phyloP scores from a whole-genome alignment of 2,113 vertebrate species.

The Xenopus borealis region DNA sequence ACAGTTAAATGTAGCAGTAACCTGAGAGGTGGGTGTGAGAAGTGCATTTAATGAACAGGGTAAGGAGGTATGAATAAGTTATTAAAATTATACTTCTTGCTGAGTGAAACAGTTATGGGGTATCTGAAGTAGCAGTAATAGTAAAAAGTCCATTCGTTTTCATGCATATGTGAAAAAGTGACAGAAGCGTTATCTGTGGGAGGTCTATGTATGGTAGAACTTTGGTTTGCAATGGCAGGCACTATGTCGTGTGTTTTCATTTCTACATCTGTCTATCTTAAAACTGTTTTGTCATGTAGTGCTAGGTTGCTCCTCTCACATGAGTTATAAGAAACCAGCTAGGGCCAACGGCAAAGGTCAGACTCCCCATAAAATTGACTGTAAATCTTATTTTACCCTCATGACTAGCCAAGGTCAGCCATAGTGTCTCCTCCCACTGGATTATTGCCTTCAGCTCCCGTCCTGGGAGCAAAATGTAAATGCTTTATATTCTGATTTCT shows the following conservation, averaged over 20 bases:
- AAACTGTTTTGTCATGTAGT: slow-evolving; percentile 18
- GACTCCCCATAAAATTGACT: slow-evolving; percentile 46
- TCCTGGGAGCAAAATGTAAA: slow-evolving; percentile 50
- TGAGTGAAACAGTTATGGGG: neutral
- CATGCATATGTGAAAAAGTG: neutral
- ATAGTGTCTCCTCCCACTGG: slow-evolving; percentile 45
- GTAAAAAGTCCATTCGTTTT: neutral
- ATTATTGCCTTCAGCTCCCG: slow-evolving; percentile 8
- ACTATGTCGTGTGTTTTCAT: neutral
- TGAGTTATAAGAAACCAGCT: slow-evolving; percentile 29
- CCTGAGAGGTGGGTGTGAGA: neutral
- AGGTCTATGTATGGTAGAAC: neutral
- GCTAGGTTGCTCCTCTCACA: slow-evolving; percentile 11
- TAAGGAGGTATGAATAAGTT: no score
- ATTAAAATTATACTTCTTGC: neutral
- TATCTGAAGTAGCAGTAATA: neutral
- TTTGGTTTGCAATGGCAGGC: neutral
- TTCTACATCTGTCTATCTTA: slow-evolving; percentile 26
- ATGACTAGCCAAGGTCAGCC: slow-evolving; percentile 29
- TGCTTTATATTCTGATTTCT: slow-evolving; percentile 61
- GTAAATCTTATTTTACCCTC: slow-evolving; percentile 42
- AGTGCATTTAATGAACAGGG: neutral
- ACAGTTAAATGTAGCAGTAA: neutral
- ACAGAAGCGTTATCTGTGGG: neutral
- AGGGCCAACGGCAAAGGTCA: slow-evolving; percentile 29